Percentiles rank a stretch among this genome's conserved stretches.
These are phyloP conservation scores for Geotrupes spiniger DNA, from an alignment of 2,888 invertebrate species.

Conservation along the genomic window DNA sequence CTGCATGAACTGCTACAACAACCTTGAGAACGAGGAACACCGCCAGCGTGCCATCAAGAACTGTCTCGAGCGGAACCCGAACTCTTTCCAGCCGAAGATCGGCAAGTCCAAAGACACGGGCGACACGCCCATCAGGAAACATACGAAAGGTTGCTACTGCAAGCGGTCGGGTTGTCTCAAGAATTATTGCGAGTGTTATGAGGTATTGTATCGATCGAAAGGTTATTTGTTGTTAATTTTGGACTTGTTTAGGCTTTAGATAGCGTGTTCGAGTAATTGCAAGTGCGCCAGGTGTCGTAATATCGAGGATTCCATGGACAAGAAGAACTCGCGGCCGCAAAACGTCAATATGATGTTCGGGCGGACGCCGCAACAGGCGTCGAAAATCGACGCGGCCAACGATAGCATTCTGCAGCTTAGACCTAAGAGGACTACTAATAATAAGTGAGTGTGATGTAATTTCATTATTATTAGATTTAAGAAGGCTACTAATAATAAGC, in stretches of 20 bases:
- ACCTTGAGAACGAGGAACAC: constrained; percentile 92
- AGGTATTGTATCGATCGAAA: constrained; percentile 65
- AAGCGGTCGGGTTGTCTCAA: constrained; percentile 97
- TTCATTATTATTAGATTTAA: no score
- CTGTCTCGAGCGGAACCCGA: constrained; percentile 94
- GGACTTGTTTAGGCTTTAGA: constrained; percentile 80
- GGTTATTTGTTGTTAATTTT: no score
- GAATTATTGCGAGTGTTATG: constrained; percentile 99
- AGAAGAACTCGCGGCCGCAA: constrained; percentile 45
- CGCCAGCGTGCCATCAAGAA: constrained; percentile 90
- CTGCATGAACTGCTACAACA: constrained; percentile 96
- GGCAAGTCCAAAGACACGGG: constrained; percentile 71
- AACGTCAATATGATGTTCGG: constrained; percentile 19
- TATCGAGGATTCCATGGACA: constrained; percentile 80
- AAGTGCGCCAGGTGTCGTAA: constrained; percentile 97
- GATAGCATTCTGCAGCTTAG: constrained; percentile 33
- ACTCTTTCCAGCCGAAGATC: constrained; percentile 98
- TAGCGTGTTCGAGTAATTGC: constrained; percentile 93
- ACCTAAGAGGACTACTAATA: constrained; percentile 34
- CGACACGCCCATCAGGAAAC: constrained; percentile 75
- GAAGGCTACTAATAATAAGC: no score
- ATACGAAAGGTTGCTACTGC: constrained; percentile 98
- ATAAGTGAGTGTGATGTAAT: no score
- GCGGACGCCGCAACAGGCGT: constrained; percentile 23
- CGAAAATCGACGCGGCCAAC: constrained; percentile 25